Evolutionary conservation across 2,888 invertebrate species (phyloP).

Genomic region (Peribatodes rhomboidaria): DNA sequence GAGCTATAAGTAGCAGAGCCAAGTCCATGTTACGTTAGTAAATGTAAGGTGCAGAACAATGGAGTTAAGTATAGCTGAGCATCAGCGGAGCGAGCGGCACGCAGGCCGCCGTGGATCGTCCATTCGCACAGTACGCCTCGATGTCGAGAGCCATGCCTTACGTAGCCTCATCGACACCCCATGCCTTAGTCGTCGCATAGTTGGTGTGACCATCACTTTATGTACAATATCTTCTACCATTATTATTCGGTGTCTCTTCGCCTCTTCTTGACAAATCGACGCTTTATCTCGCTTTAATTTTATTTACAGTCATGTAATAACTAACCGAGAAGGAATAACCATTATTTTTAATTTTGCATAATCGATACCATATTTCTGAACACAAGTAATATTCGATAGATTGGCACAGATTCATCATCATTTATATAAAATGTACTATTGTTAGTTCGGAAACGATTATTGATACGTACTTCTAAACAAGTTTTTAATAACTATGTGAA

Average conservation of each 20-base stretch:
- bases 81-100: slow-evolving; percentile 64
- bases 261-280: slow-evolving; percentile 71
- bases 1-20: too few species aligned
- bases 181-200: slow-evolving; percentile 83
- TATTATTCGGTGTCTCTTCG: slow-evolving; percentile 72
- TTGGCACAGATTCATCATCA: slow-evolving; percentile 72
- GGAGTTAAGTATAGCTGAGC: slow-evolving; percentile 11
- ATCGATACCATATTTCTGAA: slow-evolving; percentile 59
- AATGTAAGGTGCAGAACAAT: too few species aligned
- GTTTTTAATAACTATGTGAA: slow-evolving; percentile 65
- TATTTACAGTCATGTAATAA: slow-evolving; percentile 67
- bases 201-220: slow-evolving; percentile 69
- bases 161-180: slow-evolving; percentile 76
- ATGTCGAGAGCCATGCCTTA: slow-evolving; percentile 78
- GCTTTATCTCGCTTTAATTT: slow-evolving; percentile 53
- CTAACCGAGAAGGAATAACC: slow-evolving; percentile 69
- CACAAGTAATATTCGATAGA: slow-evolving; percentile 62
- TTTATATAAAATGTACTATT: slow-evolving; percentile 43
- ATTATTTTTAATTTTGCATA: slow-evolving; percentile 65
- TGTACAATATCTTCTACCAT: slow-evolving; percentile 58
- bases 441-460: slow-evolving; percentile 41
- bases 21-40: too few species aligned
- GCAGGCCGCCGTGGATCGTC: slow-evolving; percentile 65
- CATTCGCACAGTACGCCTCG: slow-evolving; percentile 73
- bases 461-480: slow-evolving; percentile 42